Evolutionary conservation across 2,888 invertebrate genomes (phyloP).

Genomic region (Tubulanus polymorphus): DNA sequence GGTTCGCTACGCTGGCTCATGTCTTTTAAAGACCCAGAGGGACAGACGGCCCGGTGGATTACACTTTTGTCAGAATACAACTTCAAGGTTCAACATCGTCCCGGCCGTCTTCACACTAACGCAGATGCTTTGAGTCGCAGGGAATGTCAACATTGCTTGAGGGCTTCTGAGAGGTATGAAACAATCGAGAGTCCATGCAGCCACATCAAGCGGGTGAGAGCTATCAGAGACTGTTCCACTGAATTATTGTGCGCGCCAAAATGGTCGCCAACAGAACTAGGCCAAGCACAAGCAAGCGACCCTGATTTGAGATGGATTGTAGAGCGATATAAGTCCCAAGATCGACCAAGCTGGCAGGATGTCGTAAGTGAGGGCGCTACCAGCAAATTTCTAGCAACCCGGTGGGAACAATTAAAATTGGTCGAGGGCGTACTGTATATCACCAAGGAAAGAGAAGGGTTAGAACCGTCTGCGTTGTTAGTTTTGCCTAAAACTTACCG

Average conservation of each 20-base stretch:
- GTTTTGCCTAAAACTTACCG: not conserved
- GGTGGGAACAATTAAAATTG: not conserved
- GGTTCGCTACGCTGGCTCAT: constrained; percentile 10
- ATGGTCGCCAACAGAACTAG: not conserved
- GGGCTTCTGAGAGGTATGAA: not conserved
- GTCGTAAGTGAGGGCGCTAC: not conserved
- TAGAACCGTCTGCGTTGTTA: not conserved
- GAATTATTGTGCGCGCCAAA: not conserved
- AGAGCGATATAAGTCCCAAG: too few species aligned
- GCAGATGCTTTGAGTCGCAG: constrained; percentile 3
- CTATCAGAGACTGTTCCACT: not conserved
- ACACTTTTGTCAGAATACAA: constrained; percentile 7
- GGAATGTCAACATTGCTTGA: not conserved
- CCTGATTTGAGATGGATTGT: not conserved
- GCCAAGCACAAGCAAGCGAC: not conserved
- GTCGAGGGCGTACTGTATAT: not conserved
- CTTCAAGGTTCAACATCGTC: constrained; percentile 8
- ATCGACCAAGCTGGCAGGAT: not conserved
- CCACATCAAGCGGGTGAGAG: not conserved
- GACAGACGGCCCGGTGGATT: constrained; percentile 12
- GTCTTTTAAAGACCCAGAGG: constrained; percentile 7
- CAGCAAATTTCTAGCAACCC: not conserved
- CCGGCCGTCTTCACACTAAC: not conserved
- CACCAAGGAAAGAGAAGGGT: not conserved
- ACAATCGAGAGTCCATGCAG: not conserved